Percentiles rank a stretch among this genome's conserved stretches.
These are phyloP conservation scores for Drosophila peninsularis DNA, from an alignment of 2,888 invertebrate species.

Conservation along the genomic window DNA sequence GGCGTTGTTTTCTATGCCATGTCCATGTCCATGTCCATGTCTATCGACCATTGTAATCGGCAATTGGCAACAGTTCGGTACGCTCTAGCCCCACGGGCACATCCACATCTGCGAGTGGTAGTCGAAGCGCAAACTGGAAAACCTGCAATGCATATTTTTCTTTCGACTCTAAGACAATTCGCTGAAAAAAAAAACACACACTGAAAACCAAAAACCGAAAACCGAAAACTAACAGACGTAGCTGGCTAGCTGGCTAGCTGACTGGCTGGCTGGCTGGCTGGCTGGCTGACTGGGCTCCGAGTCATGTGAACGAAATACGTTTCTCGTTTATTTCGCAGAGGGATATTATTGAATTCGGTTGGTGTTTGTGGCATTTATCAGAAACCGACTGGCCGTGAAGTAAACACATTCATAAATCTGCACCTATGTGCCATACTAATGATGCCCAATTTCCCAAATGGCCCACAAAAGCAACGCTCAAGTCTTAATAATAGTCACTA, in stretches of 20 bases:
- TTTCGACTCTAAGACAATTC: constrained; percentile 21
- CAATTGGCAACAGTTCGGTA: constrained; percentile 52
- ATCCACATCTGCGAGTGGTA: constrained; percentile 18
- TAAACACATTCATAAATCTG: constrained; percentile 12
- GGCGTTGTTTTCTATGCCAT: constrained; percentile 46
- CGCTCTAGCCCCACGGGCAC: constrained; percentile 29
- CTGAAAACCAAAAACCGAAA: constrained; percentile 9
- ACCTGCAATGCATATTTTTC: constrained; percentile 9
- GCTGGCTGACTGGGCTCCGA: constrained; percentile 6
- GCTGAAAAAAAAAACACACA: constrained; percentile 17
- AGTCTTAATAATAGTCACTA: constrained; percentile 6
- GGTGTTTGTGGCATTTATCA: constrained; percentile 14
- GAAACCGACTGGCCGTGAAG: constrained; percentile 9
- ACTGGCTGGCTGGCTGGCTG: neutral
- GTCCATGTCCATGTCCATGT: constrained; percentile 41
- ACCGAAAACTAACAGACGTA: constrained; percentile 14
- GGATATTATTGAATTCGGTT: constrained; percentile 10
- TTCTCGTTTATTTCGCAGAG: constrained; percentile 9
- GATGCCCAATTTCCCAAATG: neutral
- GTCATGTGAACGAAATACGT: constrained; percentile 29
- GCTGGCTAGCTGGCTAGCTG: neutral
- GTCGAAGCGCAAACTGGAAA: constrained; percentile 25
- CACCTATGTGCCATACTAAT: neutral
- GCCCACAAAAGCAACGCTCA: neutral
- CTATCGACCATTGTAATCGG: constrained; percentile 48